Evolutionary conservation across 2,797 vertebrate genomes (phyloP), one percentile per base, ranked within the genome.

Genomic region (Labeo calbasu): DNA sequence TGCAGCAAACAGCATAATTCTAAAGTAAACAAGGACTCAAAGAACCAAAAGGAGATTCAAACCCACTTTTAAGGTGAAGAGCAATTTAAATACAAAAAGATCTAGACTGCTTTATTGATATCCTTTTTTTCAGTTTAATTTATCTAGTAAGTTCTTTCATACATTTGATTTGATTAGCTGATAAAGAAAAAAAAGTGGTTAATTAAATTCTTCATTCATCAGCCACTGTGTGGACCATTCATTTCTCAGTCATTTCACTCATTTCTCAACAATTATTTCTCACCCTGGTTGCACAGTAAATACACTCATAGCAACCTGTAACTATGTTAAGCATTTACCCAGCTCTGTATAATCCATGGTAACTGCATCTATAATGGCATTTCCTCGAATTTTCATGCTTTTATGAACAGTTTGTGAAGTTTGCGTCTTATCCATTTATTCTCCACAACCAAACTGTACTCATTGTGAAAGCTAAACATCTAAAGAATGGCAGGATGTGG

Each of bases 401-500:
- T 72, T 50, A 17, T 72, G 7, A n/a, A 61, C 55, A 23, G 48
- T 51, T 63, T 51, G 40, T 82, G 10, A 46, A 71, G 10, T 43
- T 81, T 70, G 32, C 11, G 66, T 46, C 40, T 57, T 66, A 51
- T 36, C 25, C 28, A 79, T 69, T 50, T 19, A 25, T 40, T 36
- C 32, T 69, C 17, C 50, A 55, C 36, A 32, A 32, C 12, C 12
- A 32, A 73, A 63, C 5, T 7, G 25, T 21, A 36, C 28, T 50
- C 80, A 51, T 19, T 63, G 70, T 63, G 12, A 82, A 46, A 83
- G 28, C 46, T 55, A 14, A 55, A 76, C 32, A n/a, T 4, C 13
- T 25, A 73, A 14, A 82, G 46, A 75, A 82, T 75, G 32, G 81
- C 59, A 82, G 81, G 81, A 75, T 65, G 63, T 32, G 12, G 3